Conservation (phyloP, 2,888 invertebrate species). For the Digitonthophagus gazella region DNA sequence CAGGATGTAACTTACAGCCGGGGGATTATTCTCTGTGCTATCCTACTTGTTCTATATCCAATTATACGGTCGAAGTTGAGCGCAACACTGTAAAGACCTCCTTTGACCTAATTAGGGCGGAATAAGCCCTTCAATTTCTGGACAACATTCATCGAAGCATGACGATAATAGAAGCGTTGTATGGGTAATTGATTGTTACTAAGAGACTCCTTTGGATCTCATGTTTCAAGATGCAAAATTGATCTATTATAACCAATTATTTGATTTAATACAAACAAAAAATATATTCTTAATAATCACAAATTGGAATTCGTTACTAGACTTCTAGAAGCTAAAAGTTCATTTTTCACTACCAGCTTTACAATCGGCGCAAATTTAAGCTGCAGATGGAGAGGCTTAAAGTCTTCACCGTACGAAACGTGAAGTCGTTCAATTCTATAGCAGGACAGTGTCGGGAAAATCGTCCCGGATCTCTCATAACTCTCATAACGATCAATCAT, state of each 20-base stretch:
- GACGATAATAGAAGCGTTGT: slow-evolving; percentile 41
- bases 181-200: slow-evolving; percentile 43
- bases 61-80: background rate
- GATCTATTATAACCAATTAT: no score
- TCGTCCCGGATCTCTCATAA: slow-evolving; percentile 29
- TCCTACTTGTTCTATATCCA: background rate
- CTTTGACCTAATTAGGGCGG: slow-evolving; percentile 31
- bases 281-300: no score
- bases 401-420: background rate
- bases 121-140: slow-evolving; percentile 33
- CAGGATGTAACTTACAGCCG: background rate
- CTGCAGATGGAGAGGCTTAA: background rate
- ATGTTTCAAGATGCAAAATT: slow-evolving; percentile 7
- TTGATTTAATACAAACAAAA: no score
- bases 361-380: background rate
- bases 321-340: background rate
- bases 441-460: background rate
- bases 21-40: background rate
- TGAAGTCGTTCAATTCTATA: background rate
- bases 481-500: slow-evolving; percentile 36
- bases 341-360: background rate
- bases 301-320: no score
- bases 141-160: slow-evolving; percentile 34
- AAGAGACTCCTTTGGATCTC: slow-evolving; percentile 39
- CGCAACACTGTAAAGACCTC: slow-evolving; percentile 20